Evolutionary conservation across 2,888 invertebrate genomes (phyloP).

Genomic region (Sarcophaga carnaria): DNA sequence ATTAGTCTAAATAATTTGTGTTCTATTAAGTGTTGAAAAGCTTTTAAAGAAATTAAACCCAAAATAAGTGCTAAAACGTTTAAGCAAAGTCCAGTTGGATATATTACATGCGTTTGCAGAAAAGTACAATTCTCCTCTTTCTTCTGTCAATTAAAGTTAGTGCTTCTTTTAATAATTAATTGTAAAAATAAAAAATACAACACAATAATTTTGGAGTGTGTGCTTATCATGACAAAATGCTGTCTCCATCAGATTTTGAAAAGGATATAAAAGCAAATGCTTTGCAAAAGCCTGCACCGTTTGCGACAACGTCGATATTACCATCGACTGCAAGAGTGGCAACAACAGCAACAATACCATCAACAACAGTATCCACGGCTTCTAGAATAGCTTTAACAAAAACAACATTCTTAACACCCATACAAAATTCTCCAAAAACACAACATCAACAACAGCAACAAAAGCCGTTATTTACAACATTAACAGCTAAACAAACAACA

Average conservation of each 20-base stretch:
- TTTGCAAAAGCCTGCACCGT: slow-evolving; percentile 46
- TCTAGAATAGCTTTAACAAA: slow-evolving; percentile 62
- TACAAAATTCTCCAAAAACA: slow-evolving; percentile 47
- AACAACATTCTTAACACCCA: slow-evolving; percentile 65
- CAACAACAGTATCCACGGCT: slow-evolving; percentile 30
- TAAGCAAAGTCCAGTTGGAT: slow-evolving; percentile 34
- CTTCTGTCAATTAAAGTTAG: slow-evolving; percentile 42
- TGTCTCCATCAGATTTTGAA: slow-evolving; percentile 60
- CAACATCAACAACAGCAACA: slow-evolving; percentile 43
- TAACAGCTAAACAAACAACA: slow-evolving; percentile 60
- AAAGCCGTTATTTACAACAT: slow-evolving; percentile 59
- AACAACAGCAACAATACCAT: slow-evolving; percentile 15
- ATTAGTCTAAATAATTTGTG: neutral
- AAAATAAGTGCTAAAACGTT: neutral
- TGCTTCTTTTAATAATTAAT: slow-evolving; percentile 4
- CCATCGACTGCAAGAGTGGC: neutral
- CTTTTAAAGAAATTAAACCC: neutral
- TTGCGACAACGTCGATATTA: neutral
- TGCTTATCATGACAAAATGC: slow-evolving; percentile 57
- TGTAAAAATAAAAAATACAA: neutral
- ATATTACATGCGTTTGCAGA: slow-evolving; percentile 28
- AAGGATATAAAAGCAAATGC: slow-evolving; percentile 61
- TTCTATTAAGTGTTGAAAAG: neutral
- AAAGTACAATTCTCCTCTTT: slow-evolving; percentile 5
- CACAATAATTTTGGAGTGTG: slow-evolving; percentile 14